Conservation (phyloP, 2,888 invertebrate genomes). For the Pseudanteris insignis region DNA sequence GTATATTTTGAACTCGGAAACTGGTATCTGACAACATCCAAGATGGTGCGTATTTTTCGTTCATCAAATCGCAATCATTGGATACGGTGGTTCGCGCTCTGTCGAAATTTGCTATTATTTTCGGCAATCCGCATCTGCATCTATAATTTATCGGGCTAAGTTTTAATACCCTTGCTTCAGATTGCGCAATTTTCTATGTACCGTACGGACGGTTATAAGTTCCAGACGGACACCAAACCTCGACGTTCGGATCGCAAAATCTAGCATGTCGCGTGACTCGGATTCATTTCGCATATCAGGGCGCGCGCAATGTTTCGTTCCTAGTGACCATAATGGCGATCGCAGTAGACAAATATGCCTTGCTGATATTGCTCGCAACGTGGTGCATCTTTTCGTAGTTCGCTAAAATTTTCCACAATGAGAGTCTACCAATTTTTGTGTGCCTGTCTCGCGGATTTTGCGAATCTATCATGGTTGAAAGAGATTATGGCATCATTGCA, state of each 20-base stretch:
- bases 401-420: too few species aligned
- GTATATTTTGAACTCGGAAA: constrained; percentile 76
- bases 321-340: constrained; percentile 22
- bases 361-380: constrained; percentile 16
- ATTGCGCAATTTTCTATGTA: constrained; percentile 60
- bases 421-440: background rate
- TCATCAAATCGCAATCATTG: constrained; percentile 22
- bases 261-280: background rate
- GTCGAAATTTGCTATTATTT: constrained; percentile 53
- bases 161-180: constrained; percentile 54
- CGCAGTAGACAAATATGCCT: constrained; percentile 19
- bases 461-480: background rate
- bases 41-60: constrained; percentile 74
- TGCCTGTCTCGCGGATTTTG: background rate
- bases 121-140: constrained; percentile 20
- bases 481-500: constrained; percentile 1
- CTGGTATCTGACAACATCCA: constrained; percentile 85
- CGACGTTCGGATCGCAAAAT: background rate
- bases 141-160: constrained; percentile 3
- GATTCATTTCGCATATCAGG: constrained; percentile 11
- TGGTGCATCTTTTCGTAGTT: constrained; percentile 4
- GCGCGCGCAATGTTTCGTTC: constrained; percentile 1
- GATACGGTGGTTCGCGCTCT: constrained; percentile 30
- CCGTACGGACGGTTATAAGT: background rate
- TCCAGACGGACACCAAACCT: background rate